These are phyloP conservation scores for Pseudolaguvia tuberculata DNA, from an alignment of 2,113 vertebrate species.

Conservation along the genomic window DNA sequence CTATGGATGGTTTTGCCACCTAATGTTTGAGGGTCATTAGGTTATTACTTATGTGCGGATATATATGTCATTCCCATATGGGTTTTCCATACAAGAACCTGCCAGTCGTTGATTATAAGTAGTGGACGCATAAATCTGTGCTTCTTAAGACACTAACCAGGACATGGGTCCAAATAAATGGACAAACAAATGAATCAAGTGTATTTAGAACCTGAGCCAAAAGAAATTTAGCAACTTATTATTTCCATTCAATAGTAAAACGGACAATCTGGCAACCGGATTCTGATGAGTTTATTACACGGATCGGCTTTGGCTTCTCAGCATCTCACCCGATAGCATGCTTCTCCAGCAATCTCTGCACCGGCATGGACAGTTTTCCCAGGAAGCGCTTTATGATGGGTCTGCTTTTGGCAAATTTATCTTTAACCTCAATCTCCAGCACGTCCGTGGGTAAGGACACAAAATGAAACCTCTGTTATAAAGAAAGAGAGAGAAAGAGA, in stretches of 20 bases:
- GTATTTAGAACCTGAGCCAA: background rate
- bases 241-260: background rate
- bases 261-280: background rate
- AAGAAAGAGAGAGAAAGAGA: slow-evolving; percentile 46
- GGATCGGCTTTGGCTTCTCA: no score
- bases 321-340: slow-evolving; percentile 83
- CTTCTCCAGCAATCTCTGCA: slow-evolving; percentile 84
- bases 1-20: background rate
- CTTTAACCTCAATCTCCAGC: slow-evolving; percentile 87
- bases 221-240: background rate
- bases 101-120: background rate
- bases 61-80: no score
- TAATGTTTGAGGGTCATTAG: background rate
- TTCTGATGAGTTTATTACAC: background rate
- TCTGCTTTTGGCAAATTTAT: slow-evolving; percentile 87
- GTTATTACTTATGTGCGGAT: background rate
- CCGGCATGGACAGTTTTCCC: slow-evolving; percentile 85
- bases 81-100: background rate
- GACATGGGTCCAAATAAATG: background rate
- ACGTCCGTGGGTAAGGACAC: slow-evolving; percentile 86
- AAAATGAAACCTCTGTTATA: slow-evolving; percentile 78
- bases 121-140: background rate
- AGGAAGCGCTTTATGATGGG: slow-evolving; percentile 88
- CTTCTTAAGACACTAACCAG: background rate
- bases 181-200: background rate